Evolutionary conservation across 2,113 vertebrate genomes (phyloP).

Genomic region (Neodon shergylaensis): DNA sequence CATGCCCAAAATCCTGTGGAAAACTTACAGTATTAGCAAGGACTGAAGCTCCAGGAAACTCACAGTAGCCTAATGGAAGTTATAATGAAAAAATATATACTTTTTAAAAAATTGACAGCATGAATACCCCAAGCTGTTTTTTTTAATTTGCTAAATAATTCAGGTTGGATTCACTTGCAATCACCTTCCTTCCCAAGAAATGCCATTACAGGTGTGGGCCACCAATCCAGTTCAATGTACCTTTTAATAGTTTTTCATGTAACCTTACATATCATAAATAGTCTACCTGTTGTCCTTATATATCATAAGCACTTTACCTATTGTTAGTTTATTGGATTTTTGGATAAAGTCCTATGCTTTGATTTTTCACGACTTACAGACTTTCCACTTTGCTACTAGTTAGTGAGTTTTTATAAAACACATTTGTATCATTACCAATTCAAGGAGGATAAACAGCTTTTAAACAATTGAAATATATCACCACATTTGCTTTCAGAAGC

Average conservation of each 20-base stretch:
- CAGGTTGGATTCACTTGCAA: not conserved
- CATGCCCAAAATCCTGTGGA: not conserved
- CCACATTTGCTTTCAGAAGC: constrained; percentile 23
- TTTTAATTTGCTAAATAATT: not conserved
- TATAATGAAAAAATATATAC: not conserved
- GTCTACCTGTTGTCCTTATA: not conserved
- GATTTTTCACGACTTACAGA: not conserved
- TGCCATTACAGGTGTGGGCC: not conserved
- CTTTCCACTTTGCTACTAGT: not conserved
- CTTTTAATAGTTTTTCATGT: not conserved
- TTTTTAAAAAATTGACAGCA: not conserved
- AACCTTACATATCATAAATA: not conserved
- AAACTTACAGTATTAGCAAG: not conserved
- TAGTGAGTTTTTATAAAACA: not conserved
- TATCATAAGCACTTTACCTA: not conserved
- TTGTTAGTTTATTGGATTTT: not conserved
- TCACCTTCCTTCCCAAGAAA: not conserved
- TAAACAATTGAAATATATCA: constrained; percentile 30
- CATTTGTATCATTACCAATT: constrained; percentile 8
- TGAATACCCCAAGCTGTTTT: not conserved
- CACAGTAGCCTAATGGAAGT: too few relatives aligned
- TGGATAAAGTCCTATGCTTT: not conserved
- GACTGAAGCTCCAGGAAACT: not conserved
- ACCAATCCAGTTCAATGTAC: not conserved
- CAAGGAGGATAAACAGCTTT: constrained; percentile 21